These are phyloP conservation scores for Eumeta japonica DNA, from an alignment of 1,140 invertebrate genomes.

Conservation along the genomic window DNA sequence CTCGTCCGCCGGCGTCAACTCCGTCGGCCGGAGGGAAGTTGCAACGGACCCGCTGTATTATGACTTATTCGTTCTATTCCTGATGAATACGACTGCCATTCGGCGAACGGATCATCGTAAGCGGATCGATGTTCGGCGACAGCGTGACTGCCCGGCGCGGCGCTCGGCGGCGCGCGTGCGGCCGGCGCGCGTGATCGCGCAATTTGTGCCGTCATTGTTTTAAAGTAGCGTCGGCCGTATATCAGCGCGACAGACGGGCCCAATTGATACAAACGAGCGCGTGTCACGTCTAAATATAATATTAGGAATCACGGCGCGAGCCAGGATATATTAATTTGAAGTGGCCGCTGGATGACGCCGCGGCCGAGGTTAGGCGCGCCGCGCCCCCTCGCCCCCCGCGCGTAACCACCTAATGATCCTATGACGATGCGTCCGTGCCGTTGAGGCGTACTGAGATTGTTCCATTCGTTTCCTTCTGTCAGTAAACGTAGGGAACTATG, in stretches of 20 bases:
- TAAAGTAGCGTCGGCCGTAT: constrained; percentile 53
- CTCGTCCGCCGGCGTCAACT: constrained; percentile 26
- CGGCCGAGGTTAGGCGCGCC: constrained; percentile 8
- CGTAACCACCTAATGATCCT: too few species aligned
- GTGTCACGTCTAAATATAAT: constrained; percentile 58
- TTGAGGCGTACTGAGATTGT: too few species aligned
- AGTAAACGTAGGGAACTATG: too few species aligned
- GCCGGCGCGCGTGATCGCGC: constrained; percentile 44
- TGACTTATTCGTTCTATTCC: not conserved
- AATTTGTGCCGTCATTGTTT: constrained; percentile 55
- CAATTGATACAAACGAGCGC: constrained; percentile 57
- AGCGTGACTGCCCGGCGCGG: too few species aligned
- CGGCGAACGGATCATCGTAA: too few species aligned
- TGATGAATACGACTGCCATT: not conserved
- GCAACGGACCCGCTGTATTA: too few species aligned
- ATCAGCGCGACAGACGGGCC: constrained; percentile 49
- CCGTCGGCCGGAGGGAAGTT: too few species aligned
- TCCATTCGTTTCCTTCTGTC: too few species aligned
- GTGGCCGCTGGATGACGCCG: constrained; percentile 35
- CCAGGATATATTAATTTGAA: constrained; percentile 57
- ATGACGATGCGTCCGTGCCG: too few species aligned
- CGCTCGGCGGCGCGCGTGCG: constrained; percentile 17
- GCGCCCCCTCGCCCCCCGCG: too few species aligned
- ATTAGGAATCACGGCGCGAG: constrained; percentile 57
- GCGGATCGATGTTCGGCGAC: too few species aligned